Evolutionary conservation across 2,113 vertebrate species (phyloP).

Genomic region (Embiotoca jacksoni): DNA sequence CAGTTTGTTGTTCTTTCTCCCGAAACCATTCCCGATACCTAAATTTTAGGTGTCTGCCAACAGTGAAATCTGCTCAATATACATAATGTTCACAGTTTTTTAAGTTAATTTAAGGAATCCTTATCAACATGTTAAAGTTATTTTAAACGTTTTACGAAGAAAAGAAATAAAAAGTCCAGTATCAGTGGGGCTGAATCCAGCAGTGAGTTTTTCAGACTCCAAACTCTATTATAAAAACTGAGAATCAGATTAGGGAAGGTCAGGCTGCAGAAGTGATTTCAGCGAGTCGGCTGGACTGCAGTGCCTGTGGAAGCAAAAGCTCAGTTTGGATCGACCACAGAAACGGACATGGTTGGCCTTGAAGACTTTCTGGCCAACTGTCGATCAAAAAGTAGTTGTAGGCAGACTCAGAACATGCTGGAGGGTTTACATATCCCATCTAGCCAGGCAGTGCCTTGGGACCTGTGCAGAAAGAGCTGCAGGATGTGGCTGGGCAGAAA

Average conservation of each 20-base stretch:
- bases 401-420: slow-evolving; percentile 32
- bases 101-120: no score
- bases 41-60: no score
- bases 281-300: background rate
- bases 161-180: no score
- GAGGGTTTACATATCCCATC: slow-evolving; percentile 52
- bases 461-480: slow-evolving; percentile 23
- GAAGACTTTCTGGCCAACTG: background rate
- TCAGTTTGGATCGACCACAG: background rate
- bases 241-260: slow-evolving; percentile 1
- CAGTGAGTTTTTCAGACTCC: background rate
- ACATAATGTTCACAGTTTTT: no score
- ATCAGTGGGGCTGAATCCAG: no score
- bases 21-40: no score
- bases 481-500: slow-evolving; percentile 27
- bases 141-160: no score
- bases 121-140: no score
- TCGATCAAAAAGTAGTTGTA: background rate
- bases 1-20: no score
- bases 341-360: background rate
- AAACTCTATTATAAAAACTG: slow-evolving; percentile 3
- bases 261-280: background rate
- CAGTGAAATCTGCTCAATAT: no score
- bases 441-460: slow-evolving; percentile 25
- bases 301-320: background rate